These are phyloP conservation scores for Cercopithecus mitis DNA, from an alignment of 2,797 vertebrate species.

Conservation along the genomic window DNA sequence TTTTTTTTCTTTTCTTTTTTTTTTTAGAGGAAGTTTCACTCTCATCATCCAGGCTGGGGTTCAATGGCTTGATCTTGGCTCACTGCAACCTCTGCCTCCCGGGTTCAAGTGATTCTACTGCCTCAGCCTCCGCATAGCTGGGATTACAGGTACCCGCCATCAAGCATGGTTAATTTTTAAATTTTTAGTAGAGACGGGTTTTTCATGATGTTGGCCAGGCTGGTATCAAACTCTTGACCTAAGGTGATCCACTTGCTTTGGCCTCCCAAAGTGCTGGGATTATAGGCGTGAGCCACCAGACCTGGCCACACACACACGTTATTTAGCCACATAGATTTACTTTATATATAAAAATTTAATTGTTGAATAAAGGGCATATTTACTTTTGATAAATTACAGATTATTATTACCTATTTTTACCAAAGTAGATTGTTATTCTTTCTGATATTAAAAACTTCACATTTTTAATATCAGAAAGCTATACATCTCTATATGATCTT, in stretches of 20 bases:
- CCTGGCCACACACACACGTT: neutral
- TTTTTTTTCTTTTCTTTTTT: neutral
- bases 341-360: neutral
- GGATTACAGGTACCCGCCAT: neutral
- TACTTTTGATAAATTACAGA: neutral
- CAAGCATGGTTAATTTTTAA: neutral
- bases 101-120: neutral
- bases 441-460: neutral
- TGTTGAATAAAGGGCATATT: neutral
- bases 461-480: neutral
- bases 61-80: too few species aligned
- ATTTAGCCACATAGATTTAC: neutral
- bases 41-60: neutral
- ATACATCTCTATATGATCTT: neutral
- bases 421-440: neutral
- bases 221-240: neutral
- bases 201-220: neutral
- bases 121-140: rapidly evolving
- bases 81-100: neutral
- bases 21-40: neutral
- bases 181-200: neutral
- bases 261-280: neutral
- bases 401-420: neutral
- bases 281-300: neutral
- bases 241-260: neutral